Evolutionary conservation across 2,888 invertebrate genomes (phyloP), one percentile per base, ranked within the genome.

Genomic region (Marronus borbonicus): DNA sequence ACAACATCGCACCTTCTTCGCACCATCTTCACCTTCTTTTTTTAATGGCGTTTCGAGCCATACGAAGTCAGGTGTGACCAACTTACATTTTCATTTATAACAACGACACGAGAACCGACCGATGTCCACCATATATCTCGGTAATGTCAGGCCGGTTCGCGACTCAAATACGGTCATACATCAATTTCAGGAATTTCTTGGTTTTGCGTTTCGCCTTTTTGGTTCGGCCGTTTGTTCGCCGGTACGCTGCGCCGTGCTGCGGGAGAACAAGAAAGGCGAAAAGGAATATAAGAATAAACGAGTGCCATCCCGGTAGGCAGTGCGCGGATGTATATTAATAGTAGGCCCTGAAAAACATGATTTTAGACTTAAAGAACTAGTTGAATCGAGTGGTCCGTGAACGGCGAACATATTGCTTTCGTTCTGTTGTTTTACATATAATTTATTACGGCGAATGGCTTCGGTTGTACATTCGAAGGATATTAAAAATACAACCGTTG

Each of bases 321-420:
- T 58, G 55, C n/a, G 62, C 74, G 72, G 74, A 72, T 36, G 65
- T 79, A 76, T 78, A 81, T 81, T 81, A 81, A 81, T 81, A 76
- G 81, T 79, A 78, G 78, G 80, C 78, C 77, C 79, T 77, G 78
- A 68, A 78, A 79, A 81, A 81, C 81, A 81, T 78, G 81, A 81
- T 79, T 81, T 80, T 81, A 79, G 80, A 81, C 81, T 81, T 81
- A 81, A 80, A 79, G 76, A 76, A 78, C 78, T 79, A 78, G 80
- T 79, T 70, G 80, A 76, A 78, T 75, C 76, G 79, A 74, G 62
- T 55, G 69, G 58, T 76, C 31, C 77, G 70, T 80, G 80, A 81
- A 80, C 72, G 78, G 44, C 36, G 77, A 75, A 81, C 79, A 80
- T 81, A 81, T 81, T 80, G 78, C 77, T 76, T 76, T 79, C 80